A percentile compares a stretch with the other conserved stretches of the same genome.
These are phyloP conservation scores for Hermodice carunculata DNA, from an alignment of 2,888 invertebrate species.

Conservation along the genomic window DNA sequence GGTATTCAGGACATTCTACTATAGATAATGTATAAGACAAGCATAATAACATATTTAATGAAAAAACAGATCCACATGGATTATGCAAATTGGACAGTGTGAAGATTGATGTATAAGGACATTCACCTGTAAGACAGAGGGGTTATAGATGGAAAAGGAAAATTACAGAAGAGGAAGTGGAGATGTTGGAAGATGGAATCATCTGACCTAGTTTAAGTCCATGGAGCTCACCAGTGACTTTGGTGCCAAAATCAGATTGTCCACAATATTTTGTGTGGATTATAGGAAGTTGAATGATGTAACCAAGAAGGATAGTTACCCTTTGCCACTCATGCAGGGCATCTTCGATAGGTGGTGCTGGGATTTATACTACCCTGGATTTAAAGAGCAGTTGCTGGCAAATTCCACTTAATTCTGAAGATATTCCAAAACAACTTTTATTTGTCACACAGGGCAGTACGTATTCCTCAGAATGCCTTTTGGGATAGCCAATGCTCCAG, in stretches of 20 bases:
- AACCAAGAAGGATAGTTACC: conserved; percentile 25
- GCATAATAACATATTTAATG: too few species aligned
- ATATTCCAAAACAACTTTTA: conserved; percentile 29
- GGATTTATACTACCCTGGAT: conserved; percentile 28
- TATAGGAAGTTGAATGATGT: conserved; percentile 21
- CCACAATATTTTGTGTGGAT: conserved; percentile 31
- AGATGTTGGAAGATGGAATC: conserved; percentile 5
- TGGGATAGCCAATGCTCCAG: conserved; percentile 32
- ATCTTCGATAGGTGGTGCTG: conserved; percentile 32
- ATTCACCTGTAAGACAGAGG: too few species aligned
- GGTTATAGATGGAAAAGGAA: too few species aligned
- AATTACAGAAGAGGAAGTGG: not conserved
- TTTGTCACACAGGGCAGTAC: conserved; percentile 17
- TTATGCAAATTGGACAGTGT: too few species aligned
- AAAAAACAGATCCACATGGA: too few species aligned
- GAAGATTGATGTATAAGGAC: too few species aligned
- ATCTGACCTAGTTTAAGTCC: conserved; percentile 1
- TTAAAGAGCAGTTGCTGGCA: conserved; percentile 28
- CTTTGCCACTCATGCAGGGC: conserved; percentile 31
- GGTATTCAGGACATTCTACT: too few species aligned
- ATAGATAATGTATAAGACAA: too few species aligned
- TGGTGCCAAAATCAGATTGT: conserved; percentile 13
- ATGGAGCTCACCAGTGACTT: conserved; percentile 6
- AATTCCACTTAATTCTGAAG: conserved; percentile 12
- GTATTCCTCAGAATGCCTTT: conserved; percentile 32